These are phyloP conservation scores for Odocoileus virginianus DNA, from an alignment of 2,113 vertebrate species.

Conservation along the genomic window DNA sequence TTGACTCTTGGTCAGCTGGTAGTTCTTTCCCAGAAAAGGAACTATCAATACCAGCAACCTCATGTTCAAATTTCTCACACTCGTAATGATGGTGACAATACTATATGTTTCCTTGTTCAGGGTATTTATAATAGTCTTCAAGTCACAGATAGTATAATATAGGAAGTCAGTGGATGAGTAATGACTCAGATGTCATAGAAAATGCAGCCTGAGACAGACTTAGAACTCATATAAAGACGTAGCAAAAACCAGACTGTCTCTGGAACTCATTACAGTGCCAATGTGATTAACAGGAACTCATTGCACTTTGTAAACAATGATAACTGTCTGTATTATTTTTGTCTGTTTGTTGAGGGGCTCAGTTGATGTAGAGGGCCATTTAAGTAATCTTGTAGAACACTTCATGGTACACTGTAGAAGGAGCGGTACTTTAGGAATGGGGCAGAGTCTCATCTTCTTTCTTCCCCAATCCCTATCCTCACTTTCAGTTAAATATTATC, in stretches of 20 bases:
- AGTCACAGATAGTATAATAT: not conserved
- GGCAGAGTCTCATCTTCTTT: not conserved
- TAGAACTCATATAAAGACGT: not conserved
- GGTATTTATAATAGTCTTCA: not conserved
- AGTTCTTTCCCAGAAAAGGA: not conserved
- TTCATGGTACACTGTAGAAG: not conserved
- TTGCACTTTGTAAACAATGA: not conserved
- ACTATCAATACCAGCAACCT: not conserved
- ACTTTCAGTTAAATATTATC: not conserved
- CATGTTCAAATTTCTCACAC: not conserved
- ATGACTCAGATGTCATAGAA: not conserved
- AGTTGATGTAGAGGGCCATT: not conserved
- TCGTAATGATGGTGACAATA: not conserved
- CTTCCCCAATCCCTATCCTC: rapidly evolving
- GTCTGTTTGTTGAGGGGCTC: not conserved
- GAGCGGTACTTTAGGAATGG: not conserved
- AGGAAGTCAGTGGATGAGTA: not conserved
- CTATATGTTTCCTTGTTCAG: not conserved
- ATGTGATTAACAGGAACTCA: not conserved
- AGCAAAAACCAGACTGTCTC: not conserved
- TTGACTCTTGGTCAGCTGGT: not conserved
- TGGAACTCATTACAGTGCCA: not conserved
- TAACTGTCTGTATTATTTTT: not conserved
- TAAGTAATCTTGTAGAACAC: not conserved
- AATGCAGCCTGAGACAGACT: not conserved